Conservation (phyloP, 2,888 invertebrate species). For the Torymus tubicola region DNA sequence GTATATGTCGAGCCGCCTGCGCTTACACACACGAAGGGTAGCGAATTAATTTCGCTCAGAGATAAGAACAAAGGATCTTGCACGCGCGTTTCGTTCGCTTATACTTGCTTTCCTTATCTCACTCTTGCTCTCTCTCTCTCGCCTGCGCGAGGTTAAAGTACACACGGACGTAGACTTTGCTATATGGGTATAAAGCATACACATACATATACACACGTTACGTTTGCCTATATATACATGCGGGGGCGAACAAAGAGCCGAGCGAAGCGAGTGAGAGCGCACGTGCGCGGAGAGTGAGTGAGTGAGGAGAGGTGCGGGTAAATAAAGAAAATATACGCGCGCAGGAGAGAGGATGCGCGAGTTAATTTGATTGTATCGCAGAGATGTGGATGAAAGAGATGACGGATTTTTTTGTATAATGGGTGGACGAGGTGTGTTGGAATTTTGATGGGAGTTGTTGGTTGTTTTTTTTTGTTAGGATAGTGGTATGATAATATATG, state of each 20-base stretch:
- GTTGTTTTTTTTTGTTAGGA: too few relatives aligned
- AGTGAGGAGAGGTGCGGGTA: not conserved
- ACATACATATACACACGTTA: not conserved
- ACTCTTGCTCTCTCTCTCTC: not conserved
- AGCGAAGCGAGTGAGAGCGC: not conserved
- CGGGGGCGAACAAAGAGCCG: constrained; percentile 43
- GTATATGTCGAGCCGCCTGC: too few relatives aligned
- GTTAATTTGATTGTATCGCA: too few relatives aligned
- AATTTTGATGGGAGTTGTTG: too few relatives aligned
- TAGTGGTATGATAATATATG: too few relatives aligned
- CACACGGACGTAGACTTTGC: constrained; percentile 27
- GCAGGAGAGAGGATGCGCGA: not conserved
- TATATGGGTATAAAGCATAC: constrained; percentile 4
- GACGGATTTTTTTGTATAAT: too few relatives aligned
- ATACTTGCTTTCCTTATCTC: too few relatives aligned
- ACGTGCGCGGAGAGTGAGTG: not conserved
- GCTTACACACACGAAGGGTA: too few relatives aligned
- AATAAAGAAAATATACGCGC: constrained; percentile 27
- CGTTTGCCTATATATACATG: not conserved
- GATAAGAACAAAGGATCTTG: constrained; percentile 42
- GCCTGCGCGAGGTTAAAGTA: constrained; percentile 34
- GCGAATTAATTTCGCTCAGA: constrained; percentile 39
- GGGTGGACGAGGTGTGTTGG: too few relatives aligned
- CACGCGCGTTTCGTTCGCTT: not conserved
- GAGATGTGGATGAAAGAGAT: too few relatives aligned